Percentiles rank a stretch among this genome's conserved stretches.
Evolutionary conservation across 2,113 vertebrate species (phyloP).

Genomic region (Lontra canadensis): DNA sequence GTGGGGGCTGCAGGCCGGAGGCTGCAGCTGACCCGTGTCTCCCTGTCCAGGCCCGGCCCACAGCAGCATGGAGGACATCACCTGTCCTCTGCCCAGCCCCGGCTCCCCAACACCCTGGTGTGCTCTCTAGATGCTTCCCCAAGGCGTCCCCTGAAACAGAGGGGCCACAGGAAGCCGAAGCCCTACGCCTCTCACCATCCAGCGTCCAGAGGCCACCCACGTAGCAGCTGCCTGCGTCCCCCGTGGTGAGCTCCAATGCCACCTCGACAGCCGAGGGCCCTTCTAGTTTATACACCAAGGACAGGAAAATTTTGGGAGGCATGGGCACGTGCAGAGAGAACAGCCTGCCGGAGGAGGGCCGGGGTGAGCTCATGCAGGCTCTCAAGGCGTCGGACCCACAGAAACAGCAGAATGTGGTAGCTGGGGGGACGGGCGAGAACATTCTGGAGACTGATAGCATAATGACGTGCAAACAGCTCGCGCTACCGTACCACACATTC

Average conservation of each 20-base stretch:
- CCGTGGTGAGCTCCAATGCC: constrained; percentile 87
- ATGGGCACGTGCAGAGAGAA: constrained; percentile 90
- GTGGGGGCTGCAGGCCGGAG: neutral
- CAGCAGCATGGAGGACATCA: too few species aligned
- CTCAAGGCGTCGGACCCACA: fast-evolving
- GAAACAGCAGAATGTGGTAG: neutral
- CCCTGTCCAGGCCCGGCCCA: neutral
- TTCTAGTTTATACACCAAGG: constrained; percentile 88
- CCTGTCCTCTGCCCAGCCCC: fast-evolving
- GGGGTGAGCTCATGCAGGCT: fast-evolving
- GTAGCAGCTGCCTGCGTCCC: constrained; percentile 68
- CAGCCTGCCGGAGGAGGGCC: constrained; percentile 84
- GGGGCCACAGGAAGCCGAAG: too few species aligned
- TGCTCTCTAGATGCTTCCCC: fast-evolving
- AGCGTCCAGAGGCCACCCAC: constrained; percentile 61
- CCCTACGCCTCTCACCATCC: constrained; percentile 68
- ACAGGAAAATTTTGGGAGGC: constrained; percentile 85
- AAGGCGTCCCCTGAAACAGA: neutral
- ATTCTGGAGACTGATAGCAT: fast-evolving
- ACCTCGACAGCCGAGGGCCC: constrained; percentile 74
- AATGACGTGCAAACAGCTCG: fast-evolving
- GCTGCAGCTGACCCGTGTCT: neutral
- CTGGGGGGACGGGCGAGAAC: fast-evolving
- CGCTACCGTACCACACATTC: fast-evolving
- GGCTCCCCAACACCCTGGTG: fast-evolving